Base-by-base conservation (phyloP, 2,113 vertebrate species). In the human (Homo sapiens) region DNA sequence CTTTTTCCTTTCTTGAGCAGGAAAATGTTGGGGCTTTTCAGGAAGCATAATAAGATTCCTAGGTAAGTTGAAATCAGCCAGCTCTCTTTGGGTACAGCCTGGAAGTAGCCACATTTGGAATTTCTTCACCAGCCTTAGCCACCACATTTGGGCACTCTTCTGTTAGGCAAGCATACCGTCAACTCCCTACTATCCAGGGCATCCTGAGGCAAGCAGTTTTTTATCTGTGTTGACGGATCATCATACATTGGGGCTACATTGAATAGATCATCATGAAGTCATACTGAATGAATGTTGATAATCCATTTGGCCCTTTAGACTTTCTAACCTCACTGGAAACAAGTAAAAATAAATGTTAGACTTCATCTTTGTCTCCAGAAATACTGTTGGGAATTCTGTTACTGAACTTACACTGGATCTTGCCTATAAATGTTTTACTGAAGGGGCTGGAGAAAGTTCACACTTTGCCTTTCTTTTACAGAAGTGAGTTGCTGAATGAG, bases 21-120 rank as follows among this genome's bases (percentile, higher is more conserved):
- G 99, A 99, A 98, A 12, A 98, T 99, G 98, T 95, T 99, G 96
- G 98, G 98, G 80, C 98, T 97, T 95, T 99, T 99, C 98, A 99
- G 98, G 96, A 92, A 98, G 20, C 98, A 98, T 32, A 99, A 98
- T 88, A 98, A 99, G 98, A 98, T 99, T 90, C 99, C 99, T 35
- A 84, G 90, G 99, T 99, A 98, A 99, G 99, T 84, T 93, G 6
- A 22, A 22, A 20, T 20, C 40, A 55, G 20, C 48, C 3, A 32
- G n/a, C 27, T 43, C 64, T 17, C 2, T 12, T 10, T 59, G 48
- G 13, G 8, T n/a, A 52, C 3, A 30, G 55, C 30, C 45, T 55
- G 4, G 38, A 89, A 64, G 50, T 72, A 59, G 35, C 32, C 7
- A 0, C n/a, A 6, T 25, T 7, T 76, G 25, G 50, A 5, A 35